phyloP scores from a whole-genome alignment of 2,888 invertebrate species.

The Phania funesta region DNA sequence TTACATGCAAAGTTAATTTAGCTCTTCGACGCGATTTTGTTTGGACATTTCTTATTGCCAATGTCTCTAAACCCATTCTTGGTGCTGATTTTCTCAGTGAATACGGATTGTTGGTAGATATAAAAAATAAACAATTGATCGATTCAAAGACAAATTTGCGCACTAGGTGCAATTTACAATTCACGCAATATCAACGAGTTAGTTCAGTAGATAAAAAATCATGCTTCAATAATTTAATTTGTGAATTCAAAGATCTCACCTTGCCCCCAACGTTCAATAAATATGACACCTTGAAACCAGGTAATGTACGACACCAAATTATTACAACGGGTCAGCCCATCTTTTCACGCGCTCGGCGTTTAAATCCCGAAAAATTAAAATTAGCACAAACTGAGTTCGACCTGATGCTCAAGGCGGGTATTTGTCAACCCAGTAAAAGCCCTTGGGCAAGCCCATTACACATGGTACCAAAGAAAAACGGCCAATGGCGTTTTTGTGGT shows the following conservation, averaged over 20 bases:
- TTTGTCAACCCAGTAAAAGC: conserved; percentile 7
- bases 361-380: conserved; percentile 31
- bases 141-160: conserved; percentile 45
- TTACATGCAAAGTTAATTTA: conserved; percentile 13
- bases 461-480: conserved; percentile 20
- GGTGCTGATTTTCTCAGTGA: conserved; percentile 34
- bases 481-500: conserved; percentile 34
- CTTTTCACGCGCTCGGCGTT: conserved; percentile 25
- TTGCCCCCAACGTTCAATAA: conserved; percentile 28
- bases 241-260: conserved; percentile 38
- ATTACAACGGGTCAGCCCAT: conserved; percentile 51
- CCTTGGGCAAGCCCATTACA: conserved; percentile 6
- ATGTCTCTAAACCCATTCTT: conserved; percentile 20
- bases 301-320: conserved; percentile 34
- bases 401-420: conserved; percentile 18
- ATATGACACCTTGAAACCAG: background rate
- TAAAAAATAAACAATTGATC: conserved; percentile 10
- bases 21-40: conserved; percentile 15
- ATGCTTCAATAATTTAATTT: conserved; percentile 30
- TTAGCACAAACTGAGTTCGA: conserved; percentile 40
- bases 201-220: conserved; percentile 33
- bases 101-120: conserved; percentile 37
- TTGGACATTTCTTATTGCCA: conserved; percentile 17
- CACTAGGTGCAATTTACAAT: conserved; percentile 8
- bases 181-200: conserved; percentile 30